phyloP scores from a whole-genome alignment of 2,113 vertebrate species.

The Nannobrachium achirus region DNA sequence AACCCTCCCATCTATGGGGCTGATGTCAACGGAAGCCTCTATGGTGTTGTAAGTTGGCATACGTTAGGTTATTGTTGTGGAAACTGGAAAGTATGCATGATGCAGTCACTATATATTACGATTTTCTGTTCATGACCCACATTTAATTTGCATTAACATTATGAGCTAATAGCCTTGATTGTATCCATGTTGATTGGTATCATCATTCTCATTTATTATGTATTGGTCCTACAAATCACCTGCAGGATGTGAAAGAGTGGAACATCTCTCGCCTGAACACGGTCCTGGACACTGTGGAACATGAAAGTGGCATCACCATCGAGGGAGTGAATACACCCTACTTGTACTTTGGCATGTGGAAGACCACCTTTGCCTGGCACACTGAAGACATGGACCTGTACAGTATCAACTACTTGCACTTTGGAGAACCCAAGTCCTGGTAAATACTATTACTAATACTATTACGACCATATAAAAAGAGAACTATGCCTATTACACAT shows the following conservation, averaged over 20 bases:
- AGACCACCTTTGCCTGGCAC: constrained; percentile 98
- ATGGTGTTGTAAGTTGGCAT: constrained; percentile 85
- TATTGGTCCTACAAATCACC: constrained; percentile 6
- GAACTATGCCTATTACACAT: not conserved
- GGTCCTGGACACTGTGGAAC: constrained; percentile 93
- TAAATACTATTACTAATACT: no score
- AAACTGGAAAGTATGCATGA: not conserved
- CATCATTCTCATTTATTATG: not conserved
- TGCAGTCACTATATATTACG: not conserved
- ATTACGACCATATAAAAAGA: no score
- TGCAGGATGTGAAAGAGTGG: constrained; percentile 88
- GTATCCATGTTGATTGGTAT: no score
- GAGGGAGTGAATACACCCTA: constrained; percentile 98
- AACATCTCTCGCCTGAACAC: constrained; percentile 92
- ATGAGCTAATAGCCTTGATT: not conserved
- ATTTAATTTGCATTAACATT: not conserved
- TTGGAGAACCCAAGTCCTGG: constrained; percentile 97
- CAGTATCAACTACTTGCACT: constrained; percentile 98
- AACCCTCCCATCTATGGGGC: constrained; percentile 96
- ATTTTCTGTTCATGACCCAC: not conserved
- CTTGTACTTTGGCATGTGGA: constrained; percentile 99
- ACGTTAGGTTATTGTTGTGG: not conserved
- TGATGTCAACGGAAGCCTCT: constrained; percentile 93
- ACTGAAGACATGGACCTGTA: constrained; percentile 99
- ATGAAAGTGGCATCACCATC: constrained; percentile 94